Evolutionary conservation across 2,113 vertebrate species (phyloP).

Genomic region (Lepidothrix coronata): DNA sequence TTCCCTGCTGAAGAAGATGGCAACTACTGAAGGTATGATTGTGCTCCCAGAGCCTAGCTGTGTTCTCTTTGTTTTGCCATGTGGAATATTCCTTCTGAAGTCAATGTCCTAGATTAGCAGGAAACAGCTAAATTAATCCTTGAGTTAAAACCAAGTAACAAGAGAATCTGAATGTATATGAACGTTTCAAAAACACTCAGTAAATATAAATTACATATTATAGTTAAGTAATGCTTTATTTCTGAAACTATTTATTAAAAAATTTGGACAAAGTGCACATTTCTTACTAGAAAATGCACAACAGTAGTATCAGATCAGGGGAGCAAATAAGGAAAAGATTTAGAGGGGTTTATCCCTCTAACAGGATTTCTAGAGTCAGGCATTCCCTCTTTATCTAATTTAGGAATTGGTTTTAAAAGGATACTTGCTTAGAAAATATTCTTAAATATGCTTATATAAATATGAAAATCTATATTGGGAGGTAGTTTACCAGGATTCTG

Average conservation of each 20-base stretch:
- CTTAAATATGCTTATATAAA: background rate
- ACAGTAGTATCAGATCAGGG: background rate
- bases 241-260: background rate
- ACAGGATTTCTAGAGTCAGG: slow-evolving; percentile 2
- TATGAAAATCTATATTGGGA: background rate
- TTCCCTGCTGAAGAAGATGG: background rate
- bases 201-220: background rate
- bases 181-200: background rate
- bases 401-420: slow-evolving; percentile 1
- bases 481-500: background rate
- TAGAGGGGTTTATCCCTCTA: slow-evolving; percentile 3
- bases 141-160: background rate
- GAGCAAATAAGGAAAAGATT: slow-evolving; percentile 7
- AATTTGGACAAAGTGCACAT: background rate
- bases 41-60: background rate
- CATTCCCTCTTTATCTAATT: background rate
- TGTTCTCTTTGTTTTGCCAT: background rate
- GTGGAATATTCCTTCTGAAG: background rate
- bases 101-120: background rate
- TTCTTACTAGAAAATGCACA: background rate
- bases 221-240: background rate
- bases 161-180: background rate
- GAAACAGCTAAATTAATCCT: background rate
- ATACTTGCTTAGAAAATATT: slow-evolving; percentile 2
- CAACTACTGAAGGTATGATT: background rate